Evolutionary conservation across 2,888 invertebrate species (phyloP).

Genomic region (Orchestes rusci): DNA sequence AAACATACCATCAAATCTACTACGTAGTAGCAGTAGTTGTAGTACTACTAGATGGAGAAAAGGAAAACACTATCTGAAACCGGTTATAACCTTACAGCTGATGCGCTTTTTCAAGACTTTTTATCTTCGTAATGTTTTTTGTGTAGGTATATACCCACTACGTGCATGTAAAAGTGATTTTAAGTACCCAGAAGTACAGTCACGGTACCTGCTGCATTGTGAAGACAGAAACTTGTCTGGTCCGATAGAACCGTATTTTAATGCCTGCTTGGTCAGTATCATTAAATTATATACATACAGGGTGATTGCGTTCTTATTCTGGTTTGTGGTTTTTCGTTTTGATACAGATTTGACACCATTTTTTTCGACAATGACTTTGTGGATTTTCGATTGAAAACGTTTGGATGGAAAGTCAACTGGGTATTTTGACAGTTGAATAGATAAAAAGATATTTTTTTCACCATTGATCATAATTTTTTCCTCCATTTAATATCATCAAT

Average conservation of each 20-base stretch:
- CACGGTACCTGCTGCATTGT: conserved; percentile 27
- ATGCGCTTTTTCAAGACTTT: conserved; percentile 42
- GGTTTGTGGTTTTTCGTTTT: background rate
- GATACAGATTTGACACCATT: no score
- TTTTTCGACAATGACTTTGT: no score
- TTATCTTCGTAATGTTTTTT: conserved; percentile 35
- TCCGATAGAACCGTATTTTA: conserved; percentile 35
- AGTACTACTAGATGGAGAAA: conserved; percentile 41
- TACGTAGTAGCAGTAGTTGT: conserved; percentile 44
- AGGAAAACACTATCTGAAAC: conserved; percentile 38
- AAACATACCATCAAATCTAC: conserved; percentile 39
- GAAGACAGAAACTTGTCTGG: conserved; percentile 30
- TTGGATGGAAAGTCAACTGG: no score
- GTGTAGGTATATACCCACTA: conserved; percentile 39
- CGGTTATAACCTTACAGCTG: conserved; percentile 44
- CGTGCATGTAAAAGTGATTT: conserved; percentile 39
- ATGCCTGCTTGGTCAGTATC: conserved; percentile 36
- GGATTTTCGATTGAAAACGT: no score
- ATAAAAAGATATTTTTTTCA: no score
- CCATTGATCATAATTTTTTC: no score
- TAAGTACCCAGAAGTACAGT: conserved; percentile 33
- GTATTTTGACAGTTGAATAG: no score
- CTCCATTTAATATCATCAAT: no score
- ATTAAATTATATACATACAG: conserved; percentile 32
- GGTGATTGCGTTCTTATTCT: conserved; percentile 6